phyloP scores from a whole-genome alignment of 2,888 invertebrate genomes.

The Cordilura impudica region DNA sequence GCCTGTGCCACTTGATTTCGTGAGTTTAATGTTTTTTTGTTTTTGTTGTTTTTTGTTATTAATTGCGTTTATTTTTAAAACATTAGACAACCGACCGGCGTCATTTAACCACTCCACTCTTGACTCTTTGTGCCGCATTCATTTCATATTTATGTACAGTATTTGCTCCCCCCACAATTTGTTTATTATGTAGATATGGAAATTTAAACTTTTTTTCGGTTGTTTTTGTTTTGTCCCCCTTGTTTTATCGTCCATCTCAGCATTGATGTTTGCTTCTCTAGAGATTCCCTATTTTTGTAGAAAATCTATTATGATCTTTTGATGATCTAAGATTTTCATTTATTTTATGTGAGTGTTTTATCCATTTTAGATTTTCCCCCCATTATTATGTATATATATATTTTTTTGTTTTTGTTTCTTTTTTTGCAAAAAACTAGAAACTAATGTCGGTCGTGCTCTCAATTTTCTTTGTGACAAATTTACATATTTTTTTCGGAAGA shows the following conservation, averaged over 20 bases:
- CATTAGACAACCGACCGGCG: constrained; percentile 51
- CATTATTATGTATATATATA: constrained; percentile 50
- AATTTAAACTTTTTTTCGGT: constrained; percentile 7
- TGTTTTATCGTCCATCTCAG: constrained; percentile 5
- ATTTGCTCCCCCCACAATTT: constrained; percentile 39
- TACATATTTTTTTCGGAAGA: constrained; percentile 15
- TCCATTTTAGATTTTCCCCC: constrained; percentile 53
- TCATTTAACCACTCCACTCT: constrained; percentile 47
- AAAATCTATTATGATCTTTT: constrained; percentile 55
- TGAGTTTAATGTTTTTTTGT: constrained; percentile 24
- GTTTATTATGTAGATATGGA: constrained; percentile 38
- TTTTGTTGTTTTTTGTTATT: constrained; percentile 26
- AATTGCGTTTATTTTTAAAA: constrained; percentile 57
- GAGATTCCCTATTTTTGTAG: constrained; percentile 38
- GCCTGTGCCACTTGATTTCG: constrained; percentile 56
- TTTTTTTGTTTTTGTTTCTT: too few species aligned
- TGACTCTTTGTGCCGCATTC: constrained; percentile 33
- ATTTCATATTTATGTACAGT: constrained; percentile 1
- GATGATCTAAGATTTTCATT: constrained; percentile 43
- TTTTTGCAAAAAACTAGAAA: constrained; percentile 25
- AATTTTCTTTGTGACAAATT: constrained; percentile 41
- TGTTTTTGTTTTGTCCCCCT: background rate
- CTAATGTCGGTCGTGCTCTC: constrained; percentile 45
- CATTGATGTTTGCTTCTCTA: constrained; percentile 16
- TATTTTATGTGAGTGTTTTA: constrained; percentile 2